Evolutionary conservation across 2,888 invertebrate genomes (phyloP).

Genomic region (Galeruca laticollis): DNA sequence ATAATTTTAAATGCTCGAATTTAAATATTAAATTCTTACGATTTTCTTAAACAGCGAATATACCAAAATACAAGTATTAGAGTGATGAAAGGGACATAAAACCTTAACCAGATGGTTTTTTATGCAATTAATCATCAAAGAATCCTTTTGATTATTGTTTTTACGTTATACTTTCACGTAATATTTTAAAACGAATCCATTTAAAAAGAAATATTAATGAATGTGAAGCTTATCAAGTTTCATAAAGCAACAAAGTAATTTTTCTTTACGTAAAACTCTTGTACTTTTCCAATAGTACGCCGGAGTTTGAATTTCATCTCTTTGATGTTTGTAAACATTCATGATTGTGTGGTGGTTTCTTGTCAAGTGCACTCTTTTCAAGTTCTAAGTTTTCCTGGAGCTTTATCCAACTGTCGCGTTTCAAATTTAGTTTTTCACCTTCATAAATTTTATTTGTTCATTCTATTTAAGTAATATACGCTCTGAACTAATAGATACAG

Average conservation of each 20-base stretch:
- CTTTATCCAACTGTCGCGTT: not conserved
- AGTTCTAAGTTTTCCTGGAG: slow-evolving; percentile 4
- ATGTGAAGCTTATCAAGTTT: not conserved
- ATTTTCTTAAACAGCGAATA: no score
- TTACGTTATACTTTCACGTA: no score
- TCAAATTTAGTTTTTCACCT: slow-evolving; percentile 4
- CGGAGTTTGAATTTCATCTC: slow-evolving; percentile 11
- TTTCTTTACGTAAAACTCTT: slow-evolving; percentile 4
- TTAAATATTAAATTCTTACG: no score
- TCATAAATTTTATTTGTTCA: not conserved
- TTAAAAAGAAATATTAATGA: not conserved
- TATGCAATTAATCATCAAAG: no score
- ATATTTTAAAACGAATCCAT: not conserved
- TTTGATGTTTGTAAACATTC: slow-evolving; percentile 26
- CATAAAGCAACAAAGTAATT: slow-evolving; percentile 2
- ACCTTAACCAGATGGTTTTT: no score
- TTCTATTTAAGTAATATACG: no score
- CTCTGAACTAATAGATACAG: no score
- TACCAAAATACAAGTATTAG: no score
- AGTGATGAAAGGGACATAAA: no score
- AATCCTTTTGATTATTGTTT: no score
- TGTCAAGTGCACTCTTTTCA: slow-evolving; percentile 28
- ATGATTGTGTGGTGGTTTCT: slow-evolving; percentile 1
- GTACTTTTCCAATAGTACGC: not conserved
- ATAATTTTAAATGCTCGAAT: no score